Conservation (phyloP, 2,888 invertebrate species). For the Corbicula japonica region DNA sequence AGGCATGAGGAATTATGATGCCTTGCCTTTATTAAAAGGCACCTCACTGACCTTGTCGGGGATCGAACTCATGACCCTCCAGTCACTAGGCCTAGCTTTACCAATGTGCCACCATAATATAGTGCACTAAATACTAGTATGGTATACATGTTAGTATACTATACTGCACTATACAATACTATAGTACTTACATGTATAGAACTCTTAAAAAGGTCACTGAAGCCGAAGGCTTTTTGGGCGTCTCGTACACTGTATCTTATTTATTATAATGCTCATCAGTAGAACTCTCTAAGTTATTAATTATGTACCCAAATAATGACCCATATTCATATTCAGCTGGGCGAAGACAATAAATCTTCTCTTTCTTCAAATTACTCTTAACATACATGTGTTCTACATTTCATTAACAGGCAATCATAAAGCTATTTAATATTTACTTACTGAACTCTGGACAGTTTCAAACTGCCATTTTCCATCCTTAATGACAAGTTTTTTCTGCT, state of each 20-base stretch:
- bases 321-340: slow-evolving; percentile 36
- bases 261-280: slow-evolving; percentile 30
- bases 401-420: slow-evolving; percentile 28
- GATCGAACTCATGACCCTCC: too few relatives aligned
- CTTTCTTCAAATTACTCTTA: slow-evolving; percentile 31
- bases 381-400: slow-evolving; percentile 30
- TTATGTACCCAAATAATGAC: slow-evolving; percentile 32
- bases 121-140: too few relatives aligned
- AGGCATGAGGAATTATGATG: too few relatives aligned
- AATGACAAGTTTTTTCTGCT: slow-evolving; percentile 27
- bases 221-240: slow-evolving; percentile 1
- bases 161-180: slow-evolving; percentile 2
- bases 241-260: slow-evolving; percentile 35
- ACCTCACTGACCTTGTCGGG: too few relatives aligned
- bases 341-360: slow-evolving; percentile 31
- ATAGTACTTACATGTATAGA: slow-evolving; percentile 1
- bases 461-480: slow-evolving; percentile 34
- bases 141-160: background rate
- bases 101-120: too few relatives aligned
- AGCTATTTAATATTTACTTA: slow-evolving; percentile 37
- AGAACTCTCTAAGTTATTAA: slow-evolving; percentile 5
- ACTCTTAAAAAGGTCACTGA: slow-evolving; percentile 2
- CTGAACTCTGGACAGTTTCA: slow-evolving; percentile 36
- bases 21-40: too few relatives aligned
- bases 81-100: too few relatives aligned